Evolutionary conservation across 2,888 invertebrate genomes (phyloP), one percentile per base, ranked within the genome.

Genomic region (Eumerus sabulonum): DNA sequence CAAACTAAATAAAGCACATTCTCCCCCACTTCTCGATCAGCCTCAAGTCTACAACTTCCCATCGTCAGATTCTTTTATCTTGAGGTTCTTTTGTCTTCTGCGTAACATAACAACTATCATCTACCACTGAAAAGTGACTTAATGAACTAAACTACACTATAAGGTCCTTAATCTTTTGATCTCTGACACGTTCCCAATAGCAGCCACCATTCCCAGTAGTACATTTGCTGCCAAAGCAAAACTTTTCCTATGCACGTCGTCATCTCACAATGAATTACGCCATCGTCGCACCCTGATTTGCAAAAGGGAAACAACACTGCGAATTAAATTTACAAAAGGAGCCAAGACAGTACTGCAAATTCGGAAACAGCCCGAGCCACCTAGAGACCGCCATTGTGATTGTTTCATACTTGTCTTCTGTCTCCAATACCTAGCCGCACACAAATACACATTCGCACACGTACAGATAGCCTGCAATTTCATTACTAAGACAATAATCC

Each of bases 131-230:
- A 53, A 63, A 44, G 36, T 53, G 36, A 63, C 63, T 63, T 63
- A 51, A 63, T 53, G 51, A 63, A 53, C 44, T 18, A 51, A 63
- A 45, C 44, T 45, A 44, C 53, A 51, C 40, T 56, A 56, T 48
- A 56, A 66, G 47, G 66, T 56, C 27, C 48, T 66, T 66, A 66
- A 66, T 66, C 66, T 53, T 18, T 45, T 54, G 64, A 64, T 64
- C 64, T 64, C 64, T 36, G 45, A 64, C 64, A 54, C 64, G 53
- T 64, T 64, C 18, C n/a, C 19, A 50, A 60, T 18, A 14, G 40
- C 38, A 27, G 27, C n/a, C 27, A 27, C 27, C 45, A 19, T 13
- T 18, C 36, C 9, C 27, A 7, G 27, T 7, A 27, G 27, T 2
- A 17, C 18, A 12, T 3, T 27, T 36, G 27, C 51, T n/a, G 18